These are phyloP conservation scores for Meandrusa payeni DNA, from an alignment of 2,888 invertebrate species.

Conservation along the genomic window DNA sequence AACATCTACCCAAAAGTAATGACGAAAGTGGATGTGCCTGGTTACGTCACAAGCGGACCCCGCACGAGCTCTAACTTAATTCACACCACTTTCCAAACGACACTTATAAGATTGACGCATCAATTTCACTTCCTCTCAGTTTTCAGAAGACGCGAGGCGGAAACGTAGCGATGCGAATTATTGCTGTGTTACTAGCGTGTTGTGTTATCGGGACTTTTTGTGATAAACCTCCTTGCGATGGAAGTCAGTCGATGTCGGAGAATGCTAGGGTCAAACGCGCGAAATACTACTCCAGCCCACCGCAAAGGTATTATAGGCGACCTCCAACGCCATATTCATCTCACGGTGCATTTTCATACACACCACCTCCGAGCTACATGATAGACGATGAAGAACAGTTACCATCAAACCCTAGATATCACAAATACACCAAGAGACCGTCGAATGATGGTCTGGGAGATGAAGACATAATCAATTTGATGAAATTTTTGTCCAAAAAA, in stretches of 20 bases:
- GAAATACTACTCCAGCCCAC: slow-evolving; percentile 54
- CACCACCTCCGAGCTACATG: slow-evolving; percentile 55
- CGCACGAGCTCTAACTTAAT: slow-evolving; percentile 56
- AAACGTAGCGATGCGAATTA: slow-evolving; percentile 29
- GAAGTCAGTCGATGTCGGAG: slow-evolving; percentile 32
- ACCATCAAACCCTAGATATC: slow-evolving; percentile 37
- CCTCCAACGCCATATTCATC: slow-evolving; percentile 46
- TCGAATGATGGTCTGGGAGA: slow-evolving; percentile 53
- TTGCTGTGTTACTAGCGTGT: slow-evolving; percentile 38
- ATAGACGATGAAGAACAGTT: slow-evolving; percentile 38
- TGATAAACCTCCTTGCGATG: slow-evolving; percentile 35
- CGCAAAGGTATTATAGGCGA: slow-evolving; percentile 50
- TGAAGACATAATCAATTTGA: slow-evolving; percentile 59
- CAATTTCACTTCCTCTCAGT: slow-evolving; percentile 59
- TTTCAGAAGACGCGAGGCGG: slow-evolving; percentile 36
- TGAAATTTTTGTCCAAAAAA: slow-evolving; percentile 62
- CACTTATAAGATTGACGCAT: slow-evolving; percentile 59
- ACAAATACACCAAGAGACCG: slow-evolving; percentile 60
- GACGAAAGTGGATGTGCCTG: slow-evolving; percentile 36
- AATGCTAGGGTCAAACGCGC: slow-evolving; percentile 56
- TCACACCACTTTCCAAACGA: slow-evolving; percentile 64
- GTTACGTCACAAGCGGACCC: slow-evolving; percentile 37
- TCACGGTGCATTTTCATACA: slow-evolving; percentile 53
- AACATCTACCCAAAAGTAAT: no score
- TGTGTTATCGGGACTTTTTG: slow-evolving; percentile 40